Evolutionary conservation across 2,113 vertebrate species (phyloP), one percentile per base, ranked within the genome.

Genomic region (Cariama cristata): DNA sequence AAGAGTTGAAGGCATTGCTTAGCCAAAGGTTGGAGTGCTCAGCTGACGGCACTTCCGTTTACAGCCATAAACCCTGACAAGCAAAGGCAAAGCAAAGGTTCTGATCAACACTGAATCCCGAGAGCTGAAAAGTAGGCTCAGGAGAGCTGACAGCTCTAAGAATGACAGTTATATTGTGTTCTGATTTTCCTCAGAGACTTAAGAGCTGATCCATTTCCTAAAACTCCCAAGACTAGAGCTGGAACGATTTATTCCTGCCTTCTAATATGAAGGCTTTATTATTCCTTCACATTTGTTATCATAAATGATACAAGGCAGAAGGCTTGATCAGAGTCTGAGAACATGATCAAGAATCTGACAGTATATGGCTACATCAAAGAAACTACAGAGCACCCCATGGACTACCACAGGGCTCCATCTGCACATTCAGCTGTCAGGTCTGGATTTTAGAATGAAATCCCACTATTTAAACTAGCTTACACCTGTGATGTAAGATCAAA

Each of bases 351-450:
- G 83, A 91, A 91, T 84, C 66, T 93, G 88, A 95, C 86, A 92
- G 49, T 89, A 64, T 68, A 58, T 87, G 69, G 68, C 64, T 91
- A 87, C 73, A 95, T 95, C 68, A 93, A 79, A 96, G 69, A 58
- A 81, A 55, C 5, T 17, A 83, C 68, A 88, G 38, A 80, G 90
- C 52, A 63, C 33, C 73, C 44, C 76, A 88, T 1, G 6, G 91
- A 81, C 55, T 94, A 92, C 80, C 91, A 96, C 92, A 87, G 88
- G 40, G 86, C 76, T 91, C 90, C 94, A 95, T 96, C 75, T 95
- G 92, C 60, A 84, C 68, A 63, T 26, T 96, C 94, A 93, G 79
- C 80, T 97, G 93, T 81, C 88, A 79, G 49, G 56, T 4, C 13
- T 12, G 49, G 35, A 86, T 91, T 92, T 90, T 62, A 85, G 69